Conservation (phyloP, 1,140 invertebrate genomes). For the Tetramorium parvispinum region DNA sequence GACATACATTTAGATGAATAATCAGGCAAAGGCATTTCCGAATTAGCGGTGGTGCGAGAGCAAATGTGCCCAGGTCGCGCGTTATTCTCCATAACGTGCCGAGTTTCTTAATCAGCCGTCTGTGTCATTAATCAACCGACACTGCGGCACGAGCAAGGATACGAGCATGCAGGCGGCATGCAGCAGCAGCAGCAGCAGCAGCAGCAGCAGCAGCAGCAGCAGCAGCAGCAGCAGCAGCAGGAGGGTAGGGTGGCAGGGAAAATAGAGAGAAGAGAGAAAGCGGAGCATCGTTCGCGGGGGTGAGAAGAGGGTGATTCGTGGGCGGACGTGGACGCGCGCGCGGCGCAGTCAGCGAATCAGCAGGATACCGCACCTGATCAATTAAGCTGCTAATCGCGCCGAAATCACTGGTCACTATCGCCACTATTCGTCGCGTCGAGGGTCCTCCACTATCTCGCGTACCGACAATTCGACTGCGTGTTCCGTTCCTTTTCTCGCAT, state of each 20-base stretch:
- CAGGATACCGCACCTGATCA: conserved; percentile 73
- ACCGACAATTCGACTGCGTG: conserved; percentile 44
- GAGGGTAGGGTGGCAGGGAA: too few relatives aligned
- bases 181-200: too few relatives aligned
- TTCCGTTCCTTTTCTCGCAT: conserved; percentile 12
- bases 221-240: too few relatives aligned
- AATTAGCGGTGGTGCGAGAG: neutral
- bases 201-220: too few relatives aligned
- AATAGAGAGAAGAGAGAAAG: too few relatives aligned
- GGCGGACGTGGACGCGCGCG: neutral
- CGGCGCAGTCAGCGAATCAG: conserved; percentile 39
- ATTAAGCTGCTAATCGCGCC: conserved; percentile 70
- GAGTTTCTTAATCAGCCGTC: conserved; percentile 29
- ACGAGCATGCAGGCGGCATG: neutral
- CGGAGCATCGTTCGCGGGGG: neutral
- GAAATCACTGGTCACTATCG: conserved; percentile 64
- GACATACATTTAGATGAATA: neutral
- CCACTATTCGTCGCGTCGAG: conserved; percentile 39
- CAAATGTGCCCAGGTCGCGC: neutral
- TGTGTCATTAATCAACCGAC: conserved; percentile 43
- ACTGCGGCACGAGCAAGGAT: conserved; percentile 13
- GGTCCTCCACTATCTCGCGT: conserved; percentile 66
- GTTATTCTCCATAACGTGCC: neutral
- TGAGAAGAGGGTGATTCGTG: neutral
- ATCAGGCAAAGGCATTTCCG: neutral